Evolutionary conservation across 2,113 vertebrate genomes (phyloP).

Genomic region (Amblyornis subalaris): DNA sequence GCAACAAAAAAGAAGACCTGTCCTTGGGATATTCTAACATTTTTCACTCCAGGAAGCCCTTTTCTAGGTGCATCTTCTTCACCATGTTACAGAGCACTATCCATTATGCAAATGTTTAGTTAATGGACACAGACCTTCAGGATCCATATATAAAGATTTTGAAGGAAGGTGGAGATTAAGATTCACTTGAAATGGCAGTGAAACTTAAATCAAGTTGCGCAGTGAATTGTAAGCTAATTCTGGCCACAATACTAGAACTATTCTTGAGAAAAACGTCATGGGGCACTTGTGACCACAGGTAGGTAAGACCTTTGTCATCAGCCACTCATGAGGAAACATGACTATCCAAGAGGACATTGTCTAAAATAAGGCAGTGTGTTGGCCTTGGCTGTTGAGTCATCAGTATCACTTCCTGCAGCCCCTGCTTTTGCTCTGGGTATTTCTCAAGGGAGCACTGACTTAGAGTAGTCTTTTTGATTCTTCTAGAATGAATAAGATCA

Average conservation of each 20-base stretch:
- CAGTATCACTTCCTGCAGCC: conserved; percentile 60
- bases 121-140: background rate
- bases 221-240: background rate
- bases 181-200: background rate
- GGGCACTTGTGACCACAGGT: conserved; percentile 34
- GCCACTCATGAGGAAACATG: conserved; percentile 61
- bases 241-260: background rate
- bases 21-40: background rate
- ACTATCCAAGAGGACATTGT: conserved; percentile 49
- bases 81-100: background rate
- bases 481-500: conserved; percentile 47
- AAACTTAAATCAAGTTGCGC: background rate
- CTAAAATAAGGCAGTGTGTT: conserved; percentile 57
- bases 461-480: conserved; percentile 20
- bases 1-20: background rate
- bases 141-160: background rate
- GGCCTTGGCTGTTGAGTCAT: conserved; percentile 47
- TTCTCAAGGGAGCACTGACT: conserved; percentile 53
- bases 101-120: background rate
- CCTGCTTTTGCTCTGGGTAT: conserved; percentile 5
- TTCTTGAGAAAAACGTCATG: conserved; percentile 37
- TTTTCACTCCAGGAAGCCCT: background rate
- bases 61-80: background rate
- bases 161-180: background rate
- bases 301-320: conserved; percentile 58